phyloP scores from a whole-genome alignment of 2,888 invertebrate genomes.

The Cerceris rybyensis region DNA sequence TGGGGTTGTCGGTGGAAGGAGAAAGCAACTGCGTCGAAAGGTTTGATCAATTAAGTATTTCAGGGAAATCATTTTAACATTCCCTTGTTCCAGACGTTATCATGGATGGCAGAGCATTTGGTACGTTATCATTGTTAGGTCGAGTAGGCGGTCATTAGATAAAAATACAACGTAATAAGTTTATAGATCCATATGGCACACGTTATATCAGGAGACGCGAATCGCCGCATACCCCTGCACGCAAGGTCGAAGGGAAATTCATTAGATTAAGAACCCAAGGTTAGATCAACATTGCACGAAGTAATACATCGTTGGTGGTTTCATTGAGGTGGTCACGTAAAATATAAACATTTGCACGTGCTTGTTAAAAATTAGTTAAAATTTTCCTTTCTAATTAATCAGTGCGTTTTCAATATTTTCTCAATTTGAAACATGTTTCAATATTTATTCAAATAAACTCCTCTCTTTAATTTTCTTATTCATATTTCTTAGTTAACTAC shows the following conservation, averaged over 20 bases:
- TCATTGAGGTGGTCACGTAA: background rate
- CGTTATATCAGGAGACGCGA: constrained; percentile 42
- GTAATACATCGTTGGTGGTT: background rate
- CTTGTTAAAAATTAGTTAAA: background rate
- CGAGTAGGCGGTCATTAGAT: background rate
- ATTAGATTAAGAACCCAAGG: constrained; percentile 53
- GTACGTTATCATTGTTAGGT: background rate
- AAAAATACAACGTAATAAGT: background rate
- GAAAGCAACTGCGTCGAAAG: no score
- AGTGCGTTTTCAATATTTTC: background rate
- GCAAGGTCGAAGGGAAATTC: constrained; percentile 49
- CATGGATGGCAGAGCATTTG: background rate
- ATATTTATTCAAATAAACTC: no score
- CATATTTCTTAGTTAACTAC: no score
- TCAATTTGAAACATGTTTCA: no score
- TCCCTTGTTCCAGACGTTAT: no score
- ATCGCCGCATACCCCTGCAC: constrained; percentile 30
- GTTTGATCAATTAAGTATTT: no score
- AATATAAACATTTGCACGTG: background rate
- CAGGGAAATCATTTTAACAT: no score
- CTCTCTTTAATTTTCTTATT: no score
- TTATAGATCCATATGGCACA: constrained; percentile 8
- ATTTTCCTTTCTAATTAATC: background rate
- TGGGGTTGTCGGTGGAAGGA: no score
- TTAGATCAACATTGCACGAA: constrained; percentile 10